Conservation (phyloP, 1,140 invertebrate genomes). For the Fragariocoptes setiger region DNA sequence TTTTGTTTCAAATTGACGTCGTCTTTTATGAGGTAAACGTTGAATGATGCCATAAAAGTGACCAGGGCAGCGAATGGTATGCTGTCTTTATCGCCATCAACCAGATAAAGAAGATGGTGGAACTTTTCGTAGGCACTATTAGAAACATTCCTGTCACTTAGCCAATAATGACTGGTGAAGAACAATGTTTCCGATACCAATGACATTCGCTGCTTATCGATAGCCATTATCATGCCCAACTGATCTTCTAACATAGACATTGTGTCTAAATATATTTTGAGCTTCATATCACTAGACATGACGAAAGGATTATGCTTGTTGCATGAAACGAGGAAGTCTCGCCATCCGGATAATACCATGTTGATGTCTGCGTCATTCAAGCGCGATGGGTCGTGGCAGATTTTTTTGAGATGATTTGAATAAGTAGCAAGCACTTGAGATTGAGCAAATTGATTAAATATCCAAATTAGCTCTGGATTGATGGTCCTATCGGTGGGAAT, state of each 20-base stretch:
- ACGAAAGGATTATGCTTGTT: conserved; percentile 4
- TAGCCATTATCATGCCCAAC: neutral
- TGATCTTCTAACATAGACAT: neutral
- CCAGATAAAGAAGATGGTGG: neutral
- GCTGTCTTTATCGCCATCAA: neutral
- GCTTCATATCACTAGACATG: neutral
- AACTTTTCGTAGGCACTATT: neutral
- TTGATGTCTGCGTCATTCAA: conserved; percentile 4
- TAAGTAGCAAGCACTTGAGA: conserved; percentile 4
- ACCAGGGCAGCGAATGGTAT: neutral
- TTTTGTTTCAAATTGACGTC: neutral
- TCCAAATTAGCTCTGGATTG: neutral
- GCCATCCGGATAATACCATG: conserved; percentile 10
- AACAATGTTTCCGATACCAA: neutral
- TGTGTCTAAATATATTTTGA: neutral
- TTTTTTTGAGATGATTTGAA: conserved; percentile 6
- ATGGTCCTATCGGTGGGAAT: conserved; percentile 5
- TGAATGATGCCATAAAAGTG: neutral
- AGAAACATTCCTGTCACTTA: neutral
- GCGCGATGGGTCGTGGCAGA: neutral
- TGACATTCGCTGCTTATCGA: neutral
- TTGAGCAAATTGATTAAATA: conserved; percentile 6
- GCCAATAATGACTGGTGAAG: neutral
- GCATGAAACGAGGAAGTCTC: conserved; percentile 12
- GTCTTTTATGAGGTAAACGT: neutral